Conservation (phyloP, 2,888 invertebrate genomes). For the Synergus itoensis region DNA sequence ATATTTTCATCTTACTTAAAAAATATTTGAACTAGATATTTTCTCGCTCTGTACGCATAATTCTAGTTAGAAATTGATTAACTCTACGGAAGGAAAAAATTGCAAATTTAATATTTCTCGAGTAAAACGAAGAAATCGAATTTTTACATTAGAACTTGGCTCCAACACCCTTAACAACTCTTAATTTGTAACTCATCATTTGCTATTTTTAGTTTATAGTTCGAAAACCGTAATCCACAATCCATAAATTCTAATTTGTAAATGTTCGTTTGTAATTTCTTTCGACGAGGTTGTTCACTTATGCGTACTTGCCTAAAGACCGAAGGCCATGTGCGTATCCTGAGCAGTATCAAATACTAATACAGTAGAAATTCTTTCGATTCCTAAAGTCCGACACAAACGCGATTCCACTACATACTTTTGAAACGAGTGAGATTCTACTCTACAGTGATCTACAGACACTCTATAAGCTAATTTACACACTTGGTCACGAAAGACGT, state of each 20-base stretch:
- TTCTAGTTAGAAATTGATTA: too few relatives aligned
- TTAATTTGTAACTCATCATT: not conserved
- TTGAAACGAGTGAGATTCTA: not conserved
- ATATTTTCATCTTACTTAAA: too few relatives aligned
- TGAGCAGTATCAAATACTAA: not conserved
- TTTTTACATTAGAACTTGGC: too few relatives aligned
- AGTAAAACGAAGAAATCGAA: too few relatives aligned
- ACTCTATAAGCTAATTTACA: not conserved
- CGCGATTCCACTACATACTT: not conserved
- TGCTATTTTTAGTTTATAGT: not conserved
- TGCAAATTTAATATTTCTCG: too few relatives aligned
- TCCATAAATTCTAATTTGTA: not conserved
- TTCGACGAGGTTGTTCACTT: slow-evolving; percentile 6
- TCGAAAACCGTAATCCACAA: not conserved
- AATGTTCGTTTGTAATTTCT: not conserved
- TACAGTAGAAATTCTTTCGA: slow-evolving; percentile 3
- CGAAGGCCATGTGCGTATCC: slow-evolving; percentile 2
- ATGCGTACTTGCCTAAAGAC: slow-evolving; percentile 3
- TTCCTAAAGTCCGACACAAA: not conserved
- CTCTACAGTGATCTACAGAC: not conserved
- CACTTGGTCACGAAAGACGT: not conserved
- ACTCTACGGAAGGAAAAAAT: too few relatives aligned
- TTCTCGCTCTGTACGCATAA: too few relatives aligned
- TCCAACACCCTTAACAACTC: not conserved
- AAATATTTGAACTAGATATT: too few relatives aligned